Evolutionary conservation across 2,888 invertebrate genomes (phyloP), one percentile per base, ranked within the genome.

Genomic region (Trichacis sp.): DNA sequence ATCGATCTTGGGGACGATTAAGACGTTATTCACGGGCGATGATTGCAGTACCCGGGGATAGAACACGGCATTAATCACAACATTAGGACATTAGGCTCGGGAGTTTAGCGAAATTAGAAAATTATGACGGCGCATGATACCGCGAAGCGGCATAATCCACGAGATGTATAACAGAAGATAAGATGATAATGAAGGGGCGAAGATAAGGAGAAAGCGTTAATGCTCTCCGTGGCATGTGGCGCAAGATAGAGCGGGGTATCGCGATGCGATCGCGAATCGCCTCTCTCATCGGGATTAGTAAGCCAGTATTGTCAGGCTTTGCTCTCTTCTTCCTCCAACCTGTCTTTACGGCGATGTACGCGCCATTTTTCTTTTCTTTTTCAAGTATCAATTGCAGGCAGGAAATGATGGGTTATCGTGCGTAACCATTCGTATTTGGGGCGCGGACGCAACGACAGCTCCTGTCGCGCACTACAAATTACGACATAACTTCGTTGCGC

Each of bases 191-290:
- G 68, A 68, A 64, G 58, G 45, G 57, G 58, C 50, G 38, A 36
- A 58, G 60, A 68, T 68, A 64, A 68, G 61, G 57, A 54, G 68
- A 68, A 68, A 68, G 68, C 68, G 64, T 68, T 63, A 63, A 63
- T 63, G 67, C 40, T 42, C 48, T 38, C 46, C 45, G 59, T 50
- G 43, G 56, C 60, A 68, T 64, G 67, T 63, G 63, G 63, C 47
- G 63, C 67, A 57, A 51, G 57, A 63, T 64, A 57, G 47, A 53
- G 56, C 67, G 49, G 18, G 15, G 42, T 51, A 47, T 64, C 57
- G 43, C 45, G 43, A n/a, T 24, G 12, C 47, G 40, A 57, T 57
- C 47, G 49, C 47, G 38, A 51, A 29, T 43, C 46, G 43, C 43
- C 59, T 48, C 55, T 60, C 67, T 60, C 67, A 67, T 67, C 67